phyloP scores from a whole-genome alignment of 2,888 invertebrate genomes.

The Nyleta sp. region DNA sequence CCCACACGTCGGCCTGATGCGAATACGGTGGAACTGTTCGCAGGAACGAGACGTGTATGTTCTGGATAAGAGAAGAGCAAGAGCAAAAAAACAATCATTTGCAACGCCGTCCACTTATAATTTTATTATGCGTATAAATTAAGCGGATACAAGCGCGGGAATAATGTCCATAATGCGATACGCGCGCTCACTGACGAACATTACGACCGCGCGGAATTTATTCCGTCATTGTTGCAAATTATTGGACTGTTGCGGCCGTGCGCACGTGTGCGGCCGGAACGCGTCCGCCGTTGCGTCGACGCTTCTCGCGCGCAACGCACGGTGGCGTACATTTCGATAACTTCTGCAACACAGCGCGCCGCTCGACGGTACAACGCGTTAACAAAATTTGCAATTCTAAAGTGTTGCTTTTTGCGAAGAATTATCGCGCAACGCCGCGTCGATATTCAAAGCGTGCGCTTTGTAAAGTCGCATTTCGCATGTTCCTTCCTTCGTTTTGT shows the following conservation, averaged over 20 bases:
- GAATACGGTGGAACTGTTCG: constrained; percentile 99
- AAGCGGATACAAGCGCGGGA: constrained; percentile 54
- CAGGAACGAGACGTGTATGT: constrained; percentile 98
- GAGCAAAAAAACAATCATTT: constrained; percentile 60
- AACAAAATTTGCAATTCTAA: no score
- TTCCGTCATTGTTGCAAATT: constrained; percentile 48
- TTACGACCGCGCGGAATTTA: constrained; percentile 50
- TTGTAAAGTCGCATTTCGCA: no score
- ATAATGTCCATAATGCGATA: constrained; percentile 53
- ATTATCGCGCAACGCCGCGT: no score
- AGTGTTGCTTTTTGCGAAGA: no score
- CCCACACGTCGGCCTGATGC: constrained; percentile 99
- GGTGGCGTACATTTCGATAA: no score
- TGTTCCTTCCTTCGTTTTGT: no score
- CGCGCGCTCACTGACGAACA: constrained; percentile 44
- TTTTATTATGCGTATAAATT: constrained; percentile 66
- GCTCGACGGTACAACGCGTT: no score
- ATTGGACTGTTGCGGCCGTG: constrained; percentile 46
- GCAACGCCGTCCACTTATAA: constrained; percentile 55
- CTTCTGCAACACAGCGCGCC: no score
- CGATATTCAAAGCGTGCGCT: no score
- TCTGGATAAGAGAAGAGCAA: constrained; percentile 83
- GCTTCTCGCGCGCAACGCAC: no score
- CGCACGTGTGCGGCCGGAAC: constrained; percentile 29
- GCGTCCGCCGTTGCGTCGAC: no score